phyloP scores from a whole-genome alignment of 2,113 vertebrate species.

The Micronycteris hirsuta region DNA sequence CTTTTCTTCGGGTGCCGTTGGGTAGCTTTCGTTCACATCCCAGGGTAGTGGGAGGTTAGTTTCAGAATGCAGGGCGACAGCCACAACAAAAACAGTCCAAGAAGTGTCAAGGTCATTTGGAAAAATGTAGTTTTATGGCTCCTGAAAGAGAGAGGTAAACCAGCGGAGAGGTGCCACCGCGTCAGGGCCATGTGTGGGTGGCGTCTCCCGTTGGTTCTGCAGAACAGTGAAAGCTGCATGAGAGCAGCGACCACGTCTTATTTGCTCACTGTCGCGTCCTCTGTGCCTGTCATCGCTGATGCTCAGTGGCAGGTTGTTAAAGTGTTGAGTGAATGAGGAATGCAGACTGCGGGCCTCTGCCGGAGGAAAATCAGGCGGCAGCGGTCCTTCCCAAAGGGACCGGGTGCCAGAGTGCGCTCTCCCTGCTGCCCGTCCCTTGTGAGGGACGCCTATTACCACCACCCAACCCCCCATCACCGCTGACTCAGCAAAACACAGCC shows the following conservation, averaged over 20 bases:
- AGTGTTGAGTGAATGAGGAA: not conserved
- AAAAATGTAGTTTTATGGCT: not conserved
- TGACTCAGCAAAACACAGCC: not conserved
- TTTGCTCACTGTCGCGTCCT: not conserved
- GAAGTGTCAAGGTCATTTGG: not conserved
- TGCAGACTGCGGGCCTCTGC: not conserved
- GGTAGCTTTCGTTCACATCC: not conserved
- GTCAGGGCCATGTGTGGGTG: not conserved
- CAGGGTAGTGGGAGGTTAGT: not conserved
- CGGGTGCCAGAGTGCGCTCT: not conserved
- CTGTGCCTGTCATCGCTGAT: not conserved
- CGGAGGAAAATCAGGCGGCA: not conserved
- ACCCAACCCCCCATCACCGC: not conserved
- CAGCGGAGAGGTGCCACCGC: not conserved
- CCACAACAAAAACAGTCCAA: not conserved
- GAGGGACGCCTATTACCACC: not conserved
- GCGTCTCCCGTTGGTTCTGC: not conserved
- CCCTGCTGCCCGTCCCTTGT: not conserved
- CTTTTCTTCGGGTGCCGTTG: not conserved
- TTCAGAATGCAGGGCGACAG: not conserved
- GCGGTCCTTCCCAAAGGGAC: not conserved
- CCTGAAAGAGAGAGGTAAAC: not conserved
- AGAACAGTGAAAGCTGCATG: not conserved
- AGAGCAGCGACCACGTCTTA: fast-evolving
- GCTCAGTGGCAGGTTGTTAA: not conserved